These are phyloP conservation scores for Drosophila lacicola DNA, from an alignment of 2,888 invertebrate species.

Conservation along the genomic window DNA sequence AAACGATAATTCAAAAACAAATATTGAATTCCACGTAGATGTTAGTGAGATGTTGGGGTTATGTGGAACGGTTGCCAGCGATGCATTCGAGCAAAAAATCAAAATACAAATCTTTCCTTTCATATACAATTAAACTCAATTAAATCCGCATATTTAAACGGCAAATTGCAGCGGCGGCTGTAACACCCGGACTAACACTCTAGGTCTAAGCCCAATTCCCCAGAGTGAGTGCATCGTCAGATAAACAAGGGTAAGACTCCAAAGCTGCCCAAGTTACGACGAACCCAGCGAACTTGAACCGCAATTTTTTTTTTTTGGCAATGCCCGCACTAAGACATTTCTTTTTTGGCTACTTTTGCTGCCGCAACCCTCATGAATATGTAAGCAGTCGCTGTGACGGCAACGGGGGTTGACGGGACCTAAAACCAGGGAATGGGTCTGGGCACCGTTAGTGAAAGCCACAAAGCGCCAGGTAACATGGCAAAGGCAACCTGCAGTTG, in stretches of 20 bases:
- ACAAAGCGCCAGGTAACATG: slow-evolving; percentile 70
- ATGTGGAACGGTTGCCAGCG: neutral
- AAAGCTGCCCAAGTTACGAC: slow-evolving; percentile 52
- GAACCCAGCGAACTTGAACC: slow-evolving; percentile 80
- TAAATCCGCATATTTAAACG: slow-evolving; percentile 77
- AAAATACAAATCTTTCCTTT: slow-evolving; percentile 48
- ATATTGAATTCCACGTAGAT: slow-evolving; percentile 6
- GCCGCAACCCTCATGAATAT: slow-evolving; percentile 82
- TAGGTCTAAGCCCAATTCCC: slow-evolving; percentile 61
- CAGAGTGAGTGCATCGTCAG: slow-evolving; percentile 64
- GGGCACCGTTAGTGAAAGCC: slow-evolving; percentile 58
- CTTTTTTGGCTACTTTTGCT: slow-evolving; percentile 72
- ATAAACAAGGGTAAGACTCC: slow-evolving; percentile 55
- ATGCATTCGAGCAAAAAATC: slow-evolving; percentile 41
- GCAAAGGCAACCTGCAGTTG: slow-evolving; percentile 49
- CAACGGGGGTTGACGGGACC: slow-evolving; percentile 30
- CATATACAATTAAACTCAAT: slow-evolving; percentile 79
- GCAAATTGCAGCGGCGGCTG: slow-evolving; percentile 59
- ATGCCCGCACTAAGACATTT: slow-evolving; percentile 65
- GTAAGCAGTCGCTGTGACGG: slow-evolving; percentile 63
- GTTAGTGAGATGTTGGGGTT: neutral
- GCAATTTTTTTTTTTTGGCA: slow-evolving; percentile 68
- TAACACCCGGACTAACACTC: slow-evolving; percentile 35
- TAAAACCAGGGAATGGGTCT: slow-evolving; percentile 14
- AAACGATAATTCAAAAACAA: neutral